Evolutionary conservation across 2,113 vertebrate species (phyloP), one percentile per base, ranked within the genome.

Genomic region (Brachyistius frenatus): DNA sequence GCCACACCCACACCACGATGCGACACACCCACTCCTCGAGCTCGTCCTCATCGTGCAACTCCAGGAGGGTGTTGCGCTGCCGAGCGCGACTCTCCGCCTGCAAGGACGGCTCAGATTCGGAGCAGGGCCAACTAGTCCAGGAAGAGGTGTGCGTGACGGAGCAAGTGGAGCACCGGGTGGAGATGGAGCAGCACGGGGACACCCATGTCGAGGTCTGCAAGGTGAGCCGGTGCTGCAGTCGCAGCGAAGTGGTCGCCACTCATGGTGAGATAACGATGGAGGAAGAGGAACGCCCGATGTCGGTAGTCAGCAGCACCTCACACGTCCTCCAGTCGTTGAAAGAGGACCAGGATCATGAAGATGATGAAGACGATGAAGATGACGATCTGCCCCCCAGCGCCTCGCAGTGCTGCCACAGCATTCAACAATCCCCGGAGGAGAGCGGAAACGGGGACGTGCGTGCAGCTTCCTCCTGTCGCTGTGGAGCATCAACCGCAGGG

Each of bases 31-130:
- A 89, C 23, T 95, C 94, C 0, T 94, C 95, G 0, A 91, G 92
- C 55, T 95, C 95, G 16, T 95, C 95, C 67, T 93, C 94, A 0
- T 95, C 94, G 0, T 92, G 91, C 47, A 89, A 83, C 41, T 95
- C 95, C 32, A 91, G 90, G n/a, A 91, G 88, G 85, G 61, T 94
- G 13, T 47, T 94, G n/a, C 87, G 83, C 16, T 90, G 94, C 80
- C 88, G 91, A 16, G 85, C 85, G 0, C 73, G 54, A 1, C 87
- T 92, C 0, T 46, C 92, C 55, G 93, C 92, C 68, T 77, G 66
- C 2, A 49, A 71, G 2, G 74, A 70, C 7, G 77, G 66, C 16
- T 81, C 76, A 0, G 81, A 72, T 56, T 81, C 93, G 7, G 85
- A 94, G 85, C 50, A 91, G 84, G 5, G 95, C 92, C 95, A 91